Evolutionary conservation across 2,113 vertebrate species (phyloP).

Genomic region (Dasypus novemcinctus): DNA sequence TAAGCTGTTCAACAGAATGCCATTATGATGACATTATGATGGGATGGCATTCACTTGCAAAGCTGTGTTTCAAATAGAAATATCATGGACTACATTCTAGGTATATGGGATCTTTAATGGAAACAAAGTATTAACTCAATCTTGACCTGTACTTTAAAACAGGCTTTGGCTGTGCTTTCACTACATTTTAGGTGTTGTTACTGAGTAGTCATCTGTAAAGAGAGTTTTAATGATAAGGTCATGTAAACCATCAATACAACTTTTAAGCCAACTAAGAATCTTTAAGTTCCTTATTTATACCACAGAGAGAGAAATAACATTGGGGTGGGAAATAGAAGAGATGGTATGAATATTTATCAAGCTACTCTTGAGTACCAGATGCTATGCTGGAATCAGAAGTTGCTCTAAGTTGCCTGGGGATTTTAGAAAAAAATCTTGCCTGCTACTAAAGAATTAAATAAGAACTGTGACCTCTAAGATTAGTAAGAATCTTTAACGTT

Average conservation of each 20-base stretch:
- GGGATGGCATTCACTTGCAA: neutral
- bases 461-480: neutral
- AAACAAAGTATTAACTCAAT: neutral
- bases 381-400: neutral
- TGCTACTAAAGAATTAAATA: neutral
- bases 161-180: neutral
- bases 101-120: neutral
- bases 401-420: neutral
- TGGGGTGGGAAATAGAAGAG: neutral
- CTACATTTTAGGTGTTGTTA: neutral
- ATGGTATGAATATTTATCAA: neutral
- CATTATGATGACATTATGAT: neutral
- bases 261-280: conserved; percentile 1
- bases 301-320: neutral
- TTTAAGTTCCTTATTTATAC: neutral
- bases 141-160: neutral
- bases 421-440: conserved; percentile 19
- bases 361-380: neutral
- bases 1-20: conserved; percentile 29
- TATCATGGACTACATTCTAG: too few relatives aligned
- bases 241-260: neutral
- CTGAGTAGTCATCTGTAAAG: neutral
- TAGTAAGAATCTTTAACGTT: neutral
- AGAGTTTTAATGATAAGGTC: neutral
- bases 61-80: conserved; percentile 19